Evolutionary conservation across 2,888 invertebrate genomes (phyloP).

Genomic region (Euplexia lucipara): DNA sequence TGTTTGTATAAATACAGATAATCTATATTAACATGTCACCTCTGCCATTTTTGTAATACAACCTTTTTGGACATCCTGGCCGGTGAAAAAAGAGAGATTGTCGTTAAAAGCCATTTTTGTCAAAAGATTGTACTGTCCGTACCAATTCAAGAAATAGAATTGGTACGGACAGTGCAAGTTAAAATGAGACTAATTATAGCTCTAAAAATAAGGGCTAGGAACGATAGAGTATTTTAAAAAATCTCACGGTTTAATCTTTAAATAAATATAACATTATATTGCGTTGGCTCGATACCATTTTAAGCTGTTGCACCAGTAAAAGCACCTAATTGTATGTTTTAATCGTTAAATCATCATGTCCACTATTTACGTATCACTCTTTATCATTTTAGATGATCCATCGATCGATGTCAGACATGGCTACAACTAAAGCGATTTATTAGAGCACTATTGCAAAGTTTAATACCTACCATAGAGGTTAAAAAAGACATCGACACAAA

Average conservation of each 20-base stretch:
- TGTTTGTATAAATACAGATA: too few relatives aligned
- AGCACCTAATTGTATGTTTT: slow-evolving; percentile 32
- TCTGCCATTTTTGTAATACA: not conserved
- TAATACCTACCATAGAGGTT: too few relatives aligned
- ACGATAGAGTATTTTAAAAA: slow-evolving; percentile 9
- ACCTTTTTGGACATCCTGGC: not conserved
- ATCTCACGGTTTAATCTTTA: slow-evolving; percentile 1
- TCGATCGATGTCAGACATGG: not conserved
- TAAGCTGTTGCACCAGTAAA: slow-evolving; percentile 26
- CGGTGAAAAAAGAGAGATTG: not conserved
- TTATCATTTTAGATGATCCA: slow-evolving; percentile 10
- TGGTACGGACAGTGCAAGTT: slow-evolving; percentile 38
- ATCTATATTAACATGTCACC: not conserved
- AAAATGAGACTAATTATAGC: slow-evolving; percentile 42
- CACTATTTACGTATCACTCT: slow-evolving; percentile 46
- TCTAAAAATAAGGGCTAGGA: slow-evolving; percentile 14
- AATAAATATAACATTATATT: not conserved
- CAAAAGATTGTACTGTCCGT: not conserved
- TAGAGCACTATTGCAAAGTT: too few relatives aligned
- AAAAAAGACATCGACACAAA: too few relatives aligned
- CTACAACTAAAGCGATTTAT: too few relatives aligned
- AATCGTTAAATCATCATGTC: slow-evolving; percentile 23
- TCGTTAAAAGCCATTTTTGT: not conserved
- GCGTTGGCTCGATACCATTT: slow-evolving; percentile 13
- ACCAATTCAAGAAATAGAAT: too few relatives aligned